A percentile compares a stretch with the other conserved stretches of the same genome.
These are phyloP conservation scores for Halictus rubicundus DNA, from an alignment of 1,140 invertebrate species.

Conservation along the genomic window DNA sequence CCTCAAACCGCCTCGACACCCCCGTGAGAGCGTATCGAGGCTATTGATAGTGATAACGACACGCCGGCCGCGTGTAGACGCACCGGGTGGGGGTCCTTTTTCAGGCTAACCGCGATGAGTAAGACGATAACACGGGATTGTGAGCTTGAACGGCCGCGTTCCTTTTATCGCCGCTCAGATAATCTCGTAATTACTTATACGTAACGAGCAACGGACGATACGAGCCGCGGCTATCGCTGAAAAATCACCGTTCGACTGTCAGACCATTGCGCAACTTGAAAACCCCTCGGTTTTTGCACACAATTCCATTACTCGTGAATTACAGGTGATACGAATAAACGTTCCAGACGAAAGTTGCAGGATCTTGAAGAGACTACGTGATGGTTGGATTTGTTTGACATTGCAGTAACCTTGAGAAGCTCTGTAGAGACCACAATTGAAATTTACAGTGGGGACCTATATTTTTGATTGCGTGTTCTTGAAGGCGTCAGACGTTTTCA, in stretches of 20 bases:
- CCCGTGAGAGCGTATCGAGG: conserved; percentile 19
- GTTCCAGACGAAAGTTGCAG: too few species aligned
- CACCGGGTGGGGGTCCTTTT: conserved; percentile 10
- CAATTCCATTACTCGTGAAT: too few species aligned
- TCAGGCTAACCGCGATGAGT: conserved; percentile 2
- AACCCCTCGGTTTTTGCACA: too few species aligned
- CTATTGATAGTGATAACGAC: conserved; percentile 46
- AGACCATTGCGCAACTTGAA: too few species aligned
- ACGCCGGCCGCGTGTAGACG: conserved; percentile 1
- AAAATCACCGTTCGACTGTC: not conserved
- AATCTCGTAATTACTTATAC: conserved; percentile 44
- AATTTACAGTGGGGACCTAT: too few species aligned
- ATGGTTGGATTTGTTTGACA: too few species aligned
- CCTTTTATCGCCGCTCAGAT: conserved; percentile 34
- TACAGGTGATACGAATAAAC: too few species aligned
- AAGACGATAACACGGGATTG: conserved; percentile 31
- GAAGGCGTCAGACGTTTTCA: too few species aligned
- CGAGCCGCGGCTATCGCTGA: not conserved
- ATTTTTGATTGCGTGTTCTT: too few species aligned
- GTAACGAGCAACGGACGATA: not conserved
- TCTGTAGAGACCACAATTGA: too few species aligned
- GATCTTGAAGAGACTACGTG: too few species aligned
- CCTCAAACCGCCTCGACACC: not conserved
- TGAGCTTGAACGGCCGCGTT: conserved; percentile 28
- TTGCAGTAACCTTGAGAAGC: too few species aligned